Evolutionary conservation across 2,113 vertebrate species (phyloP).

Genomic region (Nestor notabilis): DNA sequence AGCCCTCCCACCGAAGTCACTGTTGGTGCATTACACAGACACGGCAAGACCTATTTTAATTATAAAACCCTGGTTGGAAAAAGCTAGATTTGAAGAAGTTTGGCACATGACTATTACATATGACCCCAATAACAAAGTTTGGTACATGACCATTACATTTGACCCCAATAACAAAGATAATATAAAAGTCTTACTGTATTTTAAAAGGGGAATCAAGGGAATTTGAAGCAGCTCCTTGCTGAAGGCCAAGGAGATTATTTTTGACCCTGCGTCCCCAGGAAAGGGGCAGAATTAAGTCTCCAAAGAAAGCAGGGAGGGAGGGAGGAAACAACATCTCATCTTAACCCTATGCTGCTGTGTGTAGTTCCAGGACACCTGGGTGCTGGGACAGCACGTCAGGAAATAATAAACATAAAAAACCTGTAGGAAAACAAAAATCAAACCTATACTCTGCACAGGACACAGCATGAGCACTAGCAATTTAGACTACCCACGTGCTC

Average conservation of each 20-base stretch:
- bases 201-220: neutral
- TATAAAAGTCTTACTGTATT: neutral
- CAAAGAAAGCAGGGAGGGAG: neutral
- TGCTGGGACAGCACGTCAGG: neutral
- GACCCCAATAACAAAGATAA: no score
- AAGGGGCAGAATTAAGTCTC: neutral
- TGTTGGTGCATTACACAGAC: neutral
- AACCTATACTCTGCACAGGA: neutral
- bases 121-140: neutral
- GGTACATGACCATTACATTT: neutral
- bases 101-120: neutral
- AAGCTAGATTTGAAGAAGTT: neutral
- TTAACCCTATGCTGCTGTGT: neutral
- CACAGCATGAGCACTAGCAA: neutral
- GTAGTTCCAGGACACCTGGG: neutral
- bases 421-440: neutral
- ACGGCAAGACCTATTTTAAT: neutral
- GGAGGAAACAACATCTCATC: neutral
- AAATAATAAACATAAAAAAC: neutral
- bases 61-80: neutral
- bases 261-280: neutral
- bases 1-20: neutral
- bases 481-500: neutral
- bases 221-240: neutral
- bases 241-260: neutral